phyloP scores from a whole-genome alignment of 1,140 invertebrate species.

The Lordiphosa stackelbergi region DNA sequence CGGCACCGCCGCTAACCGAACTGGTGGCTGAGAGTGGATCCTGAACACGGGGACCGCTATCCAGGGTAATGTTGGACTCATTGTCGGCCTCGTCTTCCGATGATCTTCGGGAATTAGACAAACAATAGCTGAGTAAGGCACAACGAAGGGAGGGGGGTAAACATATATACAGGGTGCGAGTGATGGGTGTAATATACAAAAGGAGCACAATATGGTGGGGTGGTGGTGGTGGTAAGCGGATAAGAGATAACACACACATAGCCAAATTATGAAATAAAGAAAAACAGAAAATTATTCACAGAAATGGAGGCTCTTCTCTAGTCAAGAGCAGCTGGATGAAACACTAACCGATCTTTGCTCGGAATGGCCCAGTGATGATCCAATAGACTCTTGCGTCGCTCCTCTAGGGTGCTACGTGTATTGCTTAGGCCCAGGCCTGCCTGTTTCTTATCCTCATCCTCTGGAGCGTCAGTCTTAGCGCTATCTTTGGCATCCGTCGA shows the following conservation, averaged over 20 bases:
- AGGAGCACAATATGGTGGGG: slow-evolving; percentile 7
- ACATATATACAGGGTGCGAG: slow-evolving; percentile 26
- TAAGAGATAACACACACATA: slow-evolving; percentile 40
- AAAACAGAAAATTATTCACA: slow-evolving; percentile 46
- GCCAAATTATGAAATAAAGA: slow-evolving; percentile 23
- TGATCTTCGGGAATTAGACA: slow-evolving; percentile 77
- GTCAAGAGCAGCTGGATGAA: not conserved
- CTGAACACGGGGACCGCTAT: slow-evolving; percentile 67
- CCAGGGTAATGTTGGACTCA: slow-evolving; percentile 71
- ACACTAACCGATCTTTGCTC: slow-evolving; percentile 82
- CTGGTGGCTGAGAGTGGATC: slow-evolving; percentile 66
- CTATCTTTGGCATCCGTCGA: slow-evolving; percentile 75
- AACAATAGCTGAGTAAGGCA: slow-evolving; percentile 66
- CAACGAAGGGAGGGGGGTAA: slow-evolving; percentile 7
- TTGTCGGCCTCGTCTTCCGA: slow-evolving; percentile 76
- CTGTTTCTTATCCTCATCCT: slow-evolving; percentile 62
- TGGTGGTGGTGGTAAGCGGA: slow-evolving; percentile 14
- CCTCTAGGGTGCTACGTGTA: slow-evolving; percentile 82
- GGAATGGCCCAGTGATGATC: slow-evolving; percentile 93
- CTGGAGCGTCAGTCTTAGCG: slow-evolving; percentile 74
- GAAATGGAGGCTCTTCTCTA: too few species aligned
- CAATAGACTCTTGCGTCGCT: slow-evolving; percentile 87
- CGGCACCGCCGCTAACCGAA: slow-evolving; percentile 36
- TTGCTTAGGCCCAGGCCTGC: slow-evolving; percentile 45
- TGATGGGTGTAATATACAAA: slow-evolving; percentile 15